These are phyloP conservation scores for Coreius guichenoti DNA, from an alignment of 2,797 vertebrate species.

Conservation along the genomic window DNA sequence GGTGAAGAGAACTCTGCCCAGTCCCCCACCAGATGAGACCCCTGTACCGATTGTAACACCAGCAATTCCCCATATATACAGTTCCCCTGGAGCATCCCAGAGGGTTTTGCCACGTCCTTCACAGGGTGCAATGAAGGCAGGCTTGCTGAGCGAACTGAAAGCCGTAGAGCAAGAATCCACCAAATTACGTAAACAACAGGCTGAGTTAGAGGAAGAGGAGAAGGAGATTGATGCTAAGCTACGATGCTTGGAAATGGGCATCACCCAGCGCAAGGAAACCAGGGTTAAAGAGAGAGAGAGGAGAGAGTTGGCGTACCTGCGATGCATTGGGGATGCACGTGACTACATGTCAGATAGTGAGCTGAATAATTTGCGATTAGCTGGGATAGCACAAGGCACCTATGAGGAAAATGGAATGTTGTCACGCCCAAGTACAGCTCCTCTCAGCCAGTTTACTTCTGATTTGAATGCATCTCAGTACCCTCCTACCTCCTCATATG, in stretches of 20 bases:
- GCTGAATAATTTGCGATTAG: conserved; percentile 91
- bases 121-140: conserved; percentile 90
- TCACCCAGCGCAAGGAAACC: conserved; percentile 95
- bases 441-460: conserved; percentile 84
- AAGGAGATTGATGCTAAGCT: conserved; percentile 99
- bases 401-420: conserved; percentile 83
- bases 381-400: conserved; percentile 72
- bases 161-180: conserved; percentile 97
- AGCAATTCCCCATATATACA: conserved; percentile 88
- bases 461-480: conserved; percentile 81
- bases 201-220: conserved; percentile 97
- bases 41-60: conserved; percentile 90
- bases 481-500: conserved; percentile 82
- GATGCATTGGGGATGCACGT: conserved; percentile 88
- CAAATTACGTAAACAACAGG: conserved; percentile 98
- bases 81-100: conserved; percentile 85
- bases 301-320: conserved; percentile 89
- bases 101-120: conserved; percentile 81
- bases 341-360: conserved; percentile 99
- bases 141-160: conserved; percentile 93
- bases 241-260: conserved; percentile 95
- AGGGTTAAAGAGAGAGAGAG: conserved; percentile 91
- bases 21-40: conserved; percentile 95
- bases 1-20: conserved; percentile 98
- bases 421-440: conserved; percentile 80